A percentile compares a stretch with the other conserved stretches of the same genome.
These are phyloP conservation scores for Dipodomys stephensi DNA, from an alignment of 2,113 vertebrate genomes.

Conservation along the genomic window DNA sequence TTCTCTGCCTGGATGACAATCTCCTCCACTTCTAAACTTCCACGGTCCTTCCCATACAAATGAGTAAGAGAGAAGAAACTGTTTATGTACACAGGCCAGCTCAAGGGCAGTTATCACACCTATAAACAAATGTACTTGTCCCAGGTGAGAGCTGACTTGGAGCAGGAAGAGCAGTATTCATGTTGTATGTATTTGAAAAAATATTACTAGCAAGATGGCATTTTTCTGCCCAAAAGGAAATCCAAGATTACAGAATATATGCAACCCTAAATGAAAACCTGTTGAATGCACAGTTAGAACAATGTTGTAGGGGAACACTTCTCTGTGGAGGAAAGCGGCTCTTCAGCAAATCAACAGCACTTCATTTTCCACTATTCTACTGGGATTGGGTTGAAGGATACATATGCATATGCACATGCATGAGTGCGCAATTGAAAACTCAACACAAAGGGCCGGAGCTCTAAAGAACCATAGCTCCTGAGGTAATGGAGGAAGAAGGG, in stretches of 20 bases:
- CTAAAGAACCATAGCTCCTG: not conserved
- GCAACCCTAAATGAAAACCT: not conserved
- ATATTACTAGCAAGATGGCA: not conserved
- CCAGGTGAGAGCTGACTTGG: not conserved
- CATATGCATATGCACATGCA: not conserved
- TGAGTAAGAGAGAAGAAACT: not conserved
- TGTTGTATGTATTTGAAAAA: not conserved
- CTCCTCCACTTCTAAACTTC: not conserved
- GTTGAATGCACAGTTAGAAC: fast-evolving
- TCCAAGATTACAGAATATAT: not conserved
- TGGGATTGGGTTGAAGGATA: not conserved
- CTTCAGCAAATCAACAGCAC: too few species aligned
- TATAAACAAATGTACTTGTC: not conserved
- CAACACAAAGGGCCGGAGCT: too few species aligned
- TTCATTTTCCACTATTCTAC: too few species aligned
- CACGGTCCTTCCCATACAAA: not conserved
- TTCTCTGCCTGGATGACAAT: not conserved
- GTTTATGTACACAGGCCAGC: too few species aligned
- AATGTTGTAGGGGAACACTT: not conserved
- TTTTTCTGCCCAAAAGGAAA: not conserved
- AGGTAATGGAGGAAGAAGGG: not conserved
- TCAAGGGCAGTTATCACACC: not conserved
- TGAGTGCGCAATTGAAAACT: too few species aligned
- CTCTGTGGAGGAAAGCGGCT: not conserved
- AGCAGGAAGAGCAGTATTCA: not conserved